Conservation (phyloP, 2,113 vertebrate species). For the Phyllostomus discolor region DNA sequence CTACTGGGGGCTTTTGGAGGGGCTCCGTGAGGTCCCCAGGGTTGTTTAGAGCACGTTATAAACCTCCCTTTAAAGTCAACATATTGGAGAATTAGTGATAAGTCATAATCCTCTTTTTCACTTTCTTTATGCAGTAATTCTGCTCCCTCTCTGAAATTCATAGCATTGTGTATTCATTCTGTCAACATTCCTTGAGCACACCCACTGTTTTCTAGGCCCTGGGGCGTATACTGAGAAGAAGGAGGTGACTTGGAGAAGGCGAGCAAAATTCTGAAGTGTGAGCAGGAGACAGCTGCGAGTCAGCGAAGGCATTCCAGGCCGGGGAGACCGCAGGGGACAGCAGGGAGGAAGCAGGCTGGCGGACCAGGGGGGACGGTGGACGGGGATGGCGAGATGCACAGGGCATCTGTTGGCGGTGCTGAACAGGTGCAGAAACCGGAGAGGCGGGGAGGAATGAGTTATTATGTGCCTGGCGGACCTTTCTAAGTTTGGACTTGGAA, state of each 20-base stretch:
- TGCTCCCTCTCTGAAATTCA: background rate
- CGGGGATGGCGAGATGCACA: rapidly evolving
- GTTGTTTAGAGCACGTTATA: background rate
- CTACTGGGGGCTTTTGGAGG: background rate
- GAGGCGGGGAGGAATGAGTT: background rate
- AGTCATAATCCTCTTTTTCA: background rate
- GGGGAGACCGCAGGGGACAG: background rate
- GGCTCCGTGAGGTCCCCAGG: background rate
- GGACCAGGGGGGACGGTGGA: background rate
- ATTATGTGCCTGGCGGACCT: background rate
- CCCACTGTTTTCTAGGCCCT: background rate
- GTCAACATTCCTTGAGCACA: background rate
- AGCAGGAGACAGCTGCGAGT: background rate
- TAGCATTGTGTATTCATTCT: background rate
- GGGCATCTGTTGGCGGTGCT: background rate
- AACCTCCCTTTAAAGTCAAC: background rate
- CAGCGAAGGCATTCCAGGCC: background rate
- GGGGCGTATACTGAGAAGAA: background rate
- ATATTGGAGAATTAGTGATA: background rate
- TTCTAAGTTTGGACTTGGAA: constrained; percentile 56
- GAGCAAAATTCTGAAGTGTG: background rate
- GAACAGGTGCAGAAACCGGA: constrained; percentile 59
- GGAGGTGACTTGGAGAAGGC: background rate
- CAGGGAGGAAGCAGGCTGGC: background rate
- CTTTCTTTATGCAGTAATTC: background rate